Percentiles rank a stretch among this genome's conserved stretches.
Conservation (phyloP, 1,140 invertebrate species). For the Carposina sasakii region DNA sequence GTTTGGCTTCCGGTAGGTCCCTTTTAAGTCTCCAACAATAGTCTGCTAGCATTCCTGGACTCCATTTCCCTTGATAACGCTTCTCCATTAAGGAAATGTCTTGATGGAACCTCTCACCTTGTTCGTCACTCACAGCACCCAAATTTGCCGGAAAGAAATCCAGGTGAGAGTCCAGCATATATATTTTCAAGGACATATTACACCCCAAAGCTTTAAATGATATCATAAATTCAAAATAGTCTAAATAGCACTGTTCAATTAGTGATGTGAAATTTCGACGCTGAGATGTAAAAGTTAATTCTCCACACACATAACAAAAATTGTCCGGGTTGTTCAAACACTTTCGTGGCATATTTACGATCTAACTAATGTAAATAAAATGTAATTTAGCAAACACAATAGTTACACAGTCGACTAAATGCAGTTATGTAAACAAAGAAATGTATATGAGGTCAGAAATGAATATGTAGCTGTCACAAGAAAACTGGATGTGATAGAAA, state of each 20-base stretch:
- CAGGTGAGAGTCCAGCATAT: conserved; percentile 12
- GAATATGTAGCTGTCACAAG: conserved; percentile 11
- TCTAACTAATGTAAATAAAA: conserved; percentile 5
- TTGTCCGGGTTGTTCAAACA: neutral
- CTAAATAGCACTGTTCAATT: conserved; percentile 1
- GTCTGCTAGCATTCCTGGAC: conserved; percentile 40
- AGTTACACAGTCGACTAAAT: conserved; percentile 11
- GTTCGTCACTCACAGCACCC: conserved; percentile 40
- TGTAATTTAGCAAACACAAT: conserved; percentile 10
- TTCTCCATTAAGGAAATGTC: conserved; percentile 39
- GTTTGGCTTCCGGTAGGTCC: conserved; percentile 20
- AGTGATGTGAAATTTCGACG: neutral
- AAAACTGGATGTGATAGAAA: conserved; percentile 10
- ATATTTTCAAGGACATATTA: conserved; percentile 18
- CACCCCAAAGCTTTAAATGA: conserved; percentile 12
- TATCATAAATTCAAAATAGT: conserved; percentile 9
- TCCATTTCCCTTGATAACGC: conserved; percentile 42
- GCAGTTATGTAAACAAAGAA: conserved; percentile 7
- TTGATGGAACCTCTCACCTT: conserved; percentile 57
- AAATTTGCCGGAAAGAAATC: conserved; percentile 22
- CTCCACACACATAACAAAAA: conserved; percentile 3
- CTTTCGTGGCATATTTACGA: conserved; percentile 10
- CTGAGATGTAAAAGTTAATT: neutral
- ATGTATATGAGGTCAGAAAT: conserved; percentile 4
- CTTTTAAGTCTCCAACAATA: conserved; percentile 38